These are phyloP conservation scores for Eretmochelys imbricata DNA, from an alignment of 2,113 vertebrate species.

Conservation along the genomic window DNA sequence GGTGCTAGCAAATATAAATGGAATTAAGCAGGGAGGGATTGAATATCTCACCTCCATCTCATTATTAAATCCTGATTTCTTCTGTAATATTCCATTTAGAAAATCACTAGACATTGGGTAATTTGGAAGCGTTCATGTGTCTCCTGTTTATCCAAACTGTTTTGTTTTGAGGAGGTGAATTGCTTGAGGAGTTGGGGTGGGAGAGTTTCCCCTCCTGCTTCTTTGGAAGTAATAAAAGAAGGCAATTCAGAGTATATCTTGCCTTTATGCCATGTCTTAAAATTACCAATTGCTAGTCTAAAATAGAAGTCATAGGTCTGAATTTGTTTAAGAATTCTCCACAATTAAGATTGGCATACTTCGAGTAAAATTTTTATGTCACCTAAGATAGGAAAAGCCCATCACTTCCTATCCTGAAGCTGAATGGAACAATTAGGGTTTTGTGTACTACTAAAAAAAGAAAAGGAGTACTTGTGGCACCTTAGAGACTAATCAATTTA, in stretches of 20 bases:
- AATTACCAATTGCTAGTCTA: neutral
- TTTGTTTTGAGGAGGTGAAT: neutral
- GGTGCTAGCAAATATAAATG: slow-evolving; percentile 16
- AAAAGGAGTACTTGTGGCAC: too few relatives aligned
- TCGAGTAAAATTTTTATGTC: neutral
- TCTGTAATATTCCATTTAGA: neutral
- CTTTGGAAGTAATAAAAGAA: neutral
- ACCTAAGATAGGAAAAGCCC: neutral
- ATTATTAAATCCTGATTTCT: neutral
- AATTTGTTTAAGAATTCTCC: neutral
- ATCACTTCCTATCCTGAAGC: neutral
- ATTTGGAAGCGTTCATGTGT: neutral
- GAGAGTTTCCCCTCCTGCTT: neutral
- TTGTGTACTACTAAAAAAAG: neutral
- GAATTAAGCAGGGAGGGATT: neutral
- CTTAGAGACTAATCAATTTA: too few relatives aligned
- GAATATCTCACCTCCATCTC: neutral
- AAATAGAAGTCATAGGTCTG: neutral
- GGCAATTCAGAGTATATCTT: neutral
- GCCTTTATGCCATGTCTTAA: neutral
- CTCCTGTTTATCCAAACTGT: neutral
- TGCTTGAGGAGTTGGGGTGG: neutral
- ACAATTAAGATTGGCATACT: neutral
- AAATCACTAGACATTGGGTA: neutral
- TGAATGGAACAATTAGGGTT: neutral